Base-by-base conservation (phyloP, 2,888 invertebrate genomes). In the Heliconius cydno region DNA sequence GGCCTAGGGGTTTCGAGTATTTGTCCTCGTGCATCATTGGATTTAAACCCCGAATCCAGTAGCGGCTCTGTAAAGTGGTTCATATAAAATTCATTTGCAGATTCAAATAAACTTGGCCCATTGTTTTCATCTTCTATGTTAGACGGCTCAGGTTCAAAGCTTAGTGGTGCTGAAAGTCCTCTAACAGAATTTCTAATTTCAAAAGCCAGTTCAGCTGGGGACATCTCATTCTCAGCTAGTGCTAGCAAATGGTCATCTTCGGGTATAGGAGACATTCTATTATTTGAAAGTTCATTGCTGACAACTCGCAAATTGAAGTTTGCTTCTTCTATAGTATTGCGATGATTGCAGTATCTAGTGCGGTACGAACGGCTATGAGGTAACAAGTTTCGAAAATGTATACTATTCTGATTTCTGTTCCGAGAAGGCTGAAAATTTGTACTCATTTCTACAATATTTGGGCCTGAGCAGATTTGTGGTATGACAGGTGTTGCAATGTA, bases 301-400 rank as follows among this genome's bases (percentile, higher is more conserved):
- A n/a, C 79, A 5, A 41, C 74, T 74, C 22, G 67, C 60, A 65
- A 63, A 22, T 68, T 60, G 41, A 34, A 34, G 9, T 57, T 67
- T 52, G 72, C 75, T 28, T 76, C 78, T n/a, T 28, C 73, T 6
- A 65, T 41, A 67, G 34, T 34, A 34, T 71, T 75, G 19, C 60
- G 34, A 15, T 63, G 30, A 30, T 70, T 70, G 41, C 70, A 79
- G n/a, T 67, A 38, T 12, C 13, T 52, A 38, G 74, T 75, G 41
- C 77, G 63, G 78, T 79, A 79, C 25, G 81, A 66, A 73, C 81
- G 76, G 63, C 80, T 80, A 28, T 57, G 81, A 28, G 81, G 81
- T 13, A 41, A 76, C 28, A 74, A 76, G 57, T 73, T 68, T 68
- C 76, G 76, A 25, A 25, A 71, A 57, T 74, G 19, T 25, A 63